Percentiles rank a stretch among this genome's conserved stretches.
phyloP scores from a whole-genome alignment of 2,797 vertebrate genomes.

The Pelodytes ibericus region DNA sequence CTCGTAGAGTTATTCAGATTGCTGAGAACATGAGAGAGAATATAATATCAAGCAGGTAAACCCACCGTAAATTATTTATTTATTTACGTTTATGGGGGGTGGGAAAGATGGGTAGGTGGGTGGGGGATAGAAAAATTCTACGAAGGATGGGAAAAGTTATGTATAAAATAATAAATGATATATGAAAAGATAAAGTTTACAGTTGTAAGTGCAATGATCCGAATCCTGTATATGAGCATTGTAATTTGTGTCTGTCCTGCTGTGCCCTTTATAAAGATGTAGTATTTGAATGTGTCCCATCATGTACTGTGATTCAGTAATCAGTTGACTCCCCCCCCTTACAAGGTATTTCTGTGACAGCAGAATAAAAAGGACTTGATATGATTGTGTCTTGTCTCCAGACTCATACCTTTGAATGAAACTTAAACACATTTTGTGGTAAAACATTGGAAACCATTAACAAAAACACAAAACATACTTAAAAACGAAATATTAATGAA shows the following conservation, averaged over 20 bases:
- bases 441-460: too few relatives aligned
- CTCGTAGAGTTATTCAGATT: slow-evolving; percentile 74
- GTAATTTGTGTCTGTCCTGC: slow-evolving; percentile 95
- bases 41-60: slow-evolving; percentile 71
- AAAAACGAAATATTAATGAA: too few relatives aligned
- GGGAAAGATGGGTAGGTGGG: slow-evolving; percentile 66
- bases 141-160: slow-evolving; percentile 60
- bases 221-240: slow-evolving; percentile 89
- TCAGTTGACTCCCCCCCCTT: slow-evolving; percentile 86
- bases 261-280: slow-evolving; percentile 95
- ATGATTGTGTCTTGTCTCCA: slow-evolving; percentile 62
- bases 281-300: slow-evolving; percentile 93
- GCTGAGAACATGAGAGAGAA: slow-evolving; percentile 69
- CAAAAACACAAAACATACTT: too few relatives aligned
- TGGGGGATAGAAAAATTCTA: slow-evolving; percentile 52
- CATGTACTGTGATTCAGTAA: slow-evolving; percentile 92
- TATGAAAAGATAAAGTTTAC: slow-evolving; percentile 76
- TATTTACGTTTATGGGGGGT: background rate
- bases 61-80: slow-evolving; percentile 37
- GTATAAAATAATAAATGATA: slow-evolving; percentile 66
- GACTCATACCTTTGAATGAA: background rate
- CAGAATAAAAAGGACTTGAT: slow-evolving; percentile 88
- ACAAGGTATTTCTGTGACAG: slow-evolving; percentile 93
- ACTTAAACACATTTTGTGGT: too few relatives aligned
- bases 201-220: slow-evolving; percentile 90